Conservation (phyloP, 2,888 invertebrate genomes). For the Parthenolecanium corni region DNA sequence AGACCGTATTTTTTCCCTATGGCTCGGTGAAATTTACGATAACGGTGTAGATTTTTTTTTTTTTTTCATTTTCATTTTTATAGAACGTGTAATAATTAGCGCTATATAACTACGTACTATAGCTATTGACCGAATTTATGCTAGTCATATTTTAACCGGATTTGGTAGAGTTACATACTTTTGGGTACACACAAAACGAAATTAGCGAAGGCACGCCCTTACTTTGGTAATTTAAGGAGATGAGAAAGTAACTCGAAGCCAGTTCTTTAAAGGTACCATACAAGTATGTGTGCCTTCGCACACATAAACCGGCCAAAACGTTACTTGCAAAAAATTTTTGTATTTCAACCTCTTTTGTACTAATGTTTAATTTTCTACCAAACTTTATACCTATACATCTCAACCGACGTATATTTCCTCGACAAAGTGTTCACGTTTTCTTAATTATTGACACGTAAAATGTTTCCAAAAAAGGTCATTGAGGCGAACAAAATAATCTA, state of each 20-base stretch:
- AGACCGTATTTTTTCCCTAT: too few relatives aligned
- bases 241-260: slow-evolving; percentile 26
- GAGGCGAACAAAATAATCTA: too few relatives aligned
- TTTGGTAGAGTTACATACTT: slow-evolving; percentile 12
- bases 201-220: slow-evolving; percentile 20
- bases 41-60: slow-evolving; percentile 2
- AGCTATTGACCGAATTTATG: slow-evolving; percentile 28
- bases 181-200: not conserved
- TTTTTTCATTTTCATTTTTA: too few relatives aligned
- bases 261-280: slow-evolving; percentile 14
- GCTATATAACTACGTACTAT: not conserved
- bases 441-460: too few relatives aligned
- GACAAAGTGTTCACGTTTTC: too few relatives aligned
- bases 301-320: not conserved
- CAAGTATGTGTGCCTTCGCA: not conserved
- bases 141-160: slow-evolving; percentile 27
- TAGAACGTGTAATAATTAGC: slow-evolving; percentile 16
- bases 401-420: not conserved
- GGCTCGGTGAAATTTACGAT: slow-evolving; percentile 3
- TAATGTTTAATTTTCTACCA: slow-evolving; percentile 1
- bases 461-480: too few relatives aligned
- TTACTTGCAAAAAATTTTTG: slow-evolving; percentile 20
- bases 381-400: not conserved
- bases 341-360: slow-evolving; percentile 4
- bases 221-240: slow-evolving; percentile 26